These are phyloP conservation scores for Tapirus indicus DNA, from an alignment of 2,797 vertebrate genomes.

Conservation along the genomic window DNA sequence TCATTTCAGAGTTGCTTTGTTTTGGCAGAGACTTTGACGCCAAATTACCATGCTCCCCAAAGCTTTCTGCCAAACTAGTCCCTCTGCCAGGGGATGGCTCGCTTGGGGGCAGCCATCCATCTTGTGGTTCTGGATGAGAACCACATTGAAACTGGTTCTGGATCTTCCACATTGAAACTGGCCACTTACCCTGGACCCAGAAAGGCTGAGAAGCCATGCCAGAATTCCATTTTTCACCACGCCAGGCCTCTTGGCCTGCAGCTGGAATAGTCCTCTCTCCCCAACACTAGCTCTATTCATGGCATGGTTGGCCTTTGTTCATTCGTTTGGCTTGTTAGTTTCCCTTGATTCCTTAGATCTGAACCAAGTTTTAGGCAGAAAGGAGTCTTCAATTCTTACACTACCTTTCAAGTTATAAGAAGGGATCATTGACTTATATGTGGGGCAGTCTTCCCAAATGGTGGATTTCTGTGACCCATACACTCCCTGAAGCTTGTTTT, in stretches of 20 bases:
- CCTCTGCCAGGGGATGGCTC: background rate
- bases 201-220: background rate
- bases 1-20: constrained; percentile 16
- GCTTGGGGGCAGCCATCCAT: background rate
- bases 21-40: background rate
- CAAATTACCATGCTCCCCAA: constrained; percentile 20
- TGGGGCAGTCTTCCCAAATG: background rate
- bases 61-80: background rate
- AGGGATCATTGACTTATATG: background rate
- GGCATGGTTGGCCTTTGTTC: background rate
- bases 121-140: constrained; percentile 37
- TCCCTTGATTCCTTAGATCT: background rate
- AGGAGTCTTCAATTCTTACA: background rate
- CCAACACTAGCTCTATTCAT: background rate
- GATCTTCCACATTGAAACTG: background rate
- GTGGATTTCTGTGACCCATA: background rate
- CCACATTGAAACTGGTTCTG: background rate
- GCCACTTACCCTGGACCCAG: background rate
- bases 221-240: background rate
- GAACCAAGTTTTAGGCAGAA: background rate
- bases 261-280: background rate
- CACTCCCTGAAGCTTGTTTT: background rate
- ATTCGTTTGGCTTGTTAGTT: background rate
- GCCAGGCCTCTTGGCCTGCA: background rate
- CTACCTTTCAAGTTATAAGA: background rate